Evolutionary conservation across 2,797 vertebrate genomes (phyloP).

Genomic region (Coracias cyanogaster): DNA sequence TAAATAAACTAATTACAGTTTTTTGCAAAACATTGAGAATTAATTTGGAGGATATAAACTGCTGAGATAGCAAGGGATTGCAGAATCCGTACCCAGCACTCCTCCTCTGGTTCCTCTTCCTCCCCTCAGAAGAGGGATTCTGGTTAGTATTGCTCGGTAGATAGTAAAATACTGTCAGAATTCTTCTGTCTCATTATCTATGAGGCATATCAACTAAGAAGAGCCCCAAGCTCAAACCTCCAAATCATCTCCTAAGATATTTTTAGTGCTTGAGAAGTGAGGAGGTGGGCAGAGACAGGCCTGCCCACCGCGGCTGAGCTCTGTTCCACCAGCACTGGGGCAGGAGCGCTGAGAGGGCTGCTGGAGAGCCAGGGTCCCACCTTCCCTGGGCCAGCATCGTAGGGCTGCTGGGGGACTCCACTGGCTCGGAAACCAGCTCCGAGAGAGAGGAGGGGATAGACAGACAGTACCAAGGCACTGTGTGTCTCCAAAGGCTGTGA

Average conservation of each 20-base stretch:
- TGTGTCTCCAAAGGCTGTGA: not conserved
- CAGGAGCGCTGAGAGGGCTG: not conserved
- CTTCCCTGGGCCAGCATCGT: not conserved
- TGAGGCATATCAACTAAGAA: not conserved
- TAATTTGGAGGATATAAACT: not conserved
- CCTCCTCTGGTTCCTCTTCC: not conserved
- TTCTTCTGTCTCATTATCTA: not conserved
- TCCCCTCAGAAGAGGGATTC: not conserved
- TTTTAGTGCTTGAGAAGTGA: not conserved
- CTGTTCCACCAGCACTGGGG: not conserved
- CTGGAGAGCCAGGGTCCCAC: fast-evolving
- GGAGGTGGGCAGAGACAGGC: not conserved
- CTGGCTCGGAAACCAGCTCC: not conserved
- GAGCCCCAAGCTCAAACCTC: not conserved
- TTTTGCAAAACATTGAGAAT: slow-evolving; percentile 8
- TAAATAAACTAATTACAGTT: slow-evolving; percentile 4
- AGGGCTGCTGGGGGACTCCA: no score
- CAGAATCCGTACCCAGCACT: not conserved
- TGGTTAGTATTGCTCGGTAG: not conserved
- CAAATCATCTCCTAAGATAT: not conserved
- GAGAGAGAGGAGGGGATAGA: fast-evolving
- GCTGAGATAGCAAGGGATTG: not conserved
- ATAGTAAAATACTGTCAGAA: not conserved
- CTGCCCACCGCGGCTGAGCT: not conserved
- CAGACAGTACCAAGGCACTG: not conserved